These are phyloP conservation scores for Heliocidaris erythrogramma DNA, from an alignment of 35 echinoderm and acorn worm genomes.

Conservation along the genomic window DNA sequence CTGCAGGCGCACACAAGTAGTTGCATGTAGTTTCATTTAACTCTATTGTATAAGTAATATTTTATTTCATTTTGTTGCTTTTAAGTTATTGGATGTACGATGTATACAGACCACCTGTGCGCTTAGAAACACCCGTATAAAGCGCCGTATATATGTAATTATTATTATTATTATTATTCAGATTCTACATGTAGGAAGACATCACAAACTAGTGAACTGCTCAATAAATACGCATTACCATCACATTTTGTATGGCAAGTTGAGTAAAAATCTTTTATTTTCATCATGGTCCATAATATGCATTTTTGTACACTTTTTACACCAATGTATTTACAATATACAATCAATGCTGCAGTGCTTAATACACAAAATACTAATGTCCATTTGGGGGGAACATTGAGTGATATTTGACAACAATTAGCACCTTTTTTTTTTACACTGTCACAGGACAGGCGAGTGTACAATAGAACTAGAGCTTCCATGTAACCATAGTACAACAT, in stretches of 20 bases:
- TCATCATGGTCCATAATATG: conserved; percentile 31
- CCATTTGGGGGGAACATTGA: conserved; percentile 7
- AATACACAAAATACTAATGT: neutral
- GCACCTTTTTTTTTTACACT: neutral
- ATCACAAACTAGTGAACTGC: neutral
- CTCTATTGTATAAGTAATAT: too few species aligned
- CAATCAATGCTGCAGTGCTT: neutral
- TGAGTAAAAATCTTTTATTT: conserved; percentile 43
- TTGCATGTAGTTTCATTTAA: too few species aligned
- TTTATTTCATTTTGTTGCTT: too few species aligned
- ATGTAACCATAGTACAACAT: neutral
- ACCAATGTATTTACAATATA: conserved; percentile 46
- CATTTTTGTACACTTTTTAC: conserved; percentile 44
- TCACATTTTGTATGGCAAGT: conserved; percentile 42
- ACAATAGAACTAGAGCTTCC: neutral
- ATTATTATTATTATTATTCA: too few species aligned
- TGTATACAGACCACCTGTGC: too few species aligned
- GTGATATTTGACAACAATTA: neutral
- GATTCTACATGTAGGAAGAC: too few species aligned
- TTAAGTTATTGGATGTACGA: too few species aligned
- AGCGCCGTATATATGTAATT: too few species aligned
- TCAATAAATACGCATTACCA: neutral
- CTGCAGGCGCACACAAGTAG: too few species aligned
- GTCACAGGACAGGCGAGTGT: neutral
- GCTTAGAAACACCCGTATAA: too few species aligned